Conservation (phyloP, 2,797 vertebrate species). For the Arnoldichthys spilopterus region DNA sequence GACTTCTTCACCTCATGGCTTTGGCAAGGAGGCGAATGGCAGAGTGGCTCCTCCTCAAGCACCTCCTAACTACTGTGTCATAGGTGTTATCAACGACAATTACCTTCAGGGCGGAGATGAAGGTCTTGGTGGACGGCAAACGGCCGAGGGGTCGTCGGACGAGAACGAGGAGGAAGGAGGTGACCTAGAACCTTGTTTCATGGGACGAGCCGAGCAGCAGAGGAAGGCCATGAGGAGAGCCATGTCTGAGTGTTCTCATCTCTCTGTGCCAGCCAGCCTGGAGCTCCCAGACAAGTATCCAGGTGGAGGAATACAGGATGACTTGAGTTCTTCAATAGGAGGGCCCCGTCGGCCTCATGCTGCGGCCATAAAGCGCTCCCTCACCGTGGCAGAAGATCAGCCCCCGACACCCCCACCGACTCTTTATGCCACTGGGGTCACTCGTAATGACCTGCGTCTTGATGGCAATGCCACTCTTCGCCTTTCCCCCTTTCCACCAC, state of each 20-base stretch:
- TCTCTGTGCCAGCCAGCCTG: slow-evolving; percentile 86
- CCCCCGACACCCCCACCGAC: slow-evolving; percentile 70
- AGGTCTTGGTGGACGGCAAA: slow-evolving; percentile 41
- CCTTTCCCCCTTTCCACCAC: slow-evolving; percentile 61
- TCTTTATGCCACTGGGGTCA: slow-evolving; percentile 68
- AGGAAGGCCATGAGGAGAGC: slow-evolving; percentile 92
- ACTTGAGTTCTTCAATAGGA: slow-evolving; percentile 67
- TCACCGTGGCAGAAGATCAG: slow-evolving; percentile 88
- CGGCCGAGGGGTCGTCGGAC: slow-evolving; percentile 70
- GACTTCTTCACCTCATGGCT: slow-evolving; percentile 71
- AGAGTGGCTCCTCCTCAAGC: slow-evolving; percentile 70
- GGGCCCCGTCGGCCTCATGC: slow-evolving; percentile 68
- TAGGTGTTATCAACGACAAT: slow-evolving; percentile 68
- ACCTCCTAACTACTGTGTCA: slow-evolving; percentile 70
- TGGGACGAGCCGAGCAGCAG: slow-evolving; percentile 82
- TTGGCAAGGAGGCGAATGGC: slow-evolving; percentile 57
- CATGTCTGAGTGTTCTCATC: slow-evolving; percentile 93
- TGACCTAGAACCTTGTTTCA: slow-evolving; percentile 72
- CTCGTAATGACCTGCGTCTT: slow-evolving; percentile 68
- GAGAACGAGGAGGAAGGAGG: slow-evolving; percentile 74
- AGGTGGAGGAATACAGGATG: slow-evolving; percentile 68
- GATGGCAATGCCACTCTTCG: slow-evolving; percentile 58
- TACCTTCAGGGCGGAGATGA: slow-evolving; percentile 59
- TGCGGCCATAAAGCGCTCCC: slow-evolving; percentile 82
- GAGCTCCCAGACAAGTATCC: slow-evolving; percentile 91